phyloP scores from a whole-genome alignment of 1,140 invertebrate species.

The Lordiphosa mommai region DNA sequence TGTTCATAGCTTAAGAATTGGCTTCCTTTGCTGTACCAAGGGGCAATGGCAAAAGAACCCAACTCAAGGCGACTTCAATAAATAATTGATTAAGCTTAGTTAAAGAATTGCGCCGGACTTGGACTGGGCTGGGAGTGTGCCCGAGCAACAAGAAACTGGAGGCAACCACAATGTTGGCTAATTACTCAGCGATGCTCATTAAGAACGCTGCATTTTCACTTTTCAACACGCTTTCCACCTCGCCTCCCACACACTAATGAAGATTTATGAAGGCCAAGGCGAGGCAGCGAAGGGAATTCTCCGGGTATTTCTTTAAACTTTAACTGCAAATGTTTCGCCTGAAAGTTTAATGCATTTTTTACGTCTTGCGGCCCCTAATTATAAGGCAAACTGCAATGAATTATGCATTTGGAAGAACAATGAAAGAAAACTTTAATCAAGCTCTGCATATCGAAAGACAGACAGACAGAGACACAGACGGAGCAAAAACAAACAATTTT shows the following conservation, averaged over 20 bases:
- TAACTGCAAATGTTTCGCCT: slow-evolving; percentile 17
- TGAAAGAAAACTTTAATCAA: slow-evolving; percentile 65
- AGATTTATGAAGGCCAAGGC: slow-evolving; percentile 67
- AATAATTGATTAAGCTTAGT: slow-evolving; percentile 68
- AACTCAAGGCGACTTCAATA: slow-evolving; percentile 52
- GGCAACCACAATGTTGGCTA: slow-evolving; percentile 69
- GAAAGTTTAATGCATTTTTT: slow-evolving; percentile 73
- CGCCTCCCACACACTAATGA: slow-evolving; percentile 44
- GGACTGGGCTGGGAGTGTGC: not conserved
- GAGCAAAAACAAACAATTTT: slow-evolving; percentile 58
- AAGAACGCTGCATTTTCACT: slow-evolving; percentile 74
- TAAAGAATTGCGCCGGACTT: slow-evolving; percentile 30
- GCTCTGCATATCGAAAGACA: slow-evolving; percentile 62
- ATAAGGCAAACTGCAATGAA: slow-evolving; percentile 69
- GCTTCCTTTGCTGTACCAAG: slow-evolving; percentile 8
- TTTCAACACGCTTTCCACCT: slow-evolving; percentile 57
- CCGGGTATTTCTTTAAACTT: slow-evolving; percentile 30
- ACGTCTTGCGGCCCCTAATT: slow-evolving; percentile 51
- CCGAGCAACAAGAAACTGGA: not conserved
- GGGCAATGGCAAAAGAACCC: not conserved
- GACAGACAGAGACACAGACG: slow-evolving; percentile 13
- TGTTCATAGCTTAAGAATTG: slow-evolving; percentile 24
- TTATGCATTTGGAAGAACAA: slow-evolving; percentile 56
- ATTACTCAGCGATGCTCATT: slow-evolving; percentile 74
- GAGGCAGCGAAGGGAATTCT: slow-evolving; percentile 27